Percentiles rank a stretch among this genome's conserved stretches.
phyloP scores from a whole-genome alignment of 92 coral and sea anemone genomes.

The Chrysogorgia sp. region DNA sequence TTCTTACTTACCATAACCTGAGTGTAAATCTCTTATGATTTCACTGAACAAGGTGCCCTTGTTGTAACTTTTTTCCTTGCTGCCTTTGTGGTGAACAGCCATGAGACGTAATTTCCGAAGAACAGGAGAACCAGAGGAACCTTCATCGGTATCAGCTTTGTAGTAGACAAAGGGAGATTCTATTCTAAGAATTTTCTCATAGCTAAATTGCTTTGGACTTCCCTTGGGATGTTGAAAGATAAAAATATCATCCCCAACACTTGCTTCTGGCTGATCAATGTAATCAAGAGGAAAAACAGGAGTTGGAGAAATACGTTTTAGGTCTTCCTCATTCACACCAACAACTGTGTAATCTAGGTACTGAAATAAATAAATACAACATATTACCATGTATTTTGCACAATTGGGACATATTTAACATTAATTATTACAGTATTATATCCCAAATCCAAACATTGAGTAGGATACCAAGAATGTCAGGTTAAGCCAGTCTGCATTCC shows the following conservation, averaged over 20 bases:
- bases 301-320: slow-evolving; percentile 54
- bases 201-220: slow-evolving; percentile 75
- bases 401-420: not conserved
- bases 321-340: slow-evolving; percentile 67
- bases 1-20: slow-evolving; percentile 73
- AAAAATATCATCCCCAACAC: slow-evolving; percentile 66
- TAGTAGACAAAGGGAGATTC: slow-evolving; percentile 78
- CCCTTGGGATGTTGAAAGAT: slow-evolving; percentile 94
- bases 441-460: too few relatives aligned
- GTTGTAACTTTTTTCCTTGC: slow-evolving; percentile 72
- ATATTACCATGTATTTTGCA: not conserved
- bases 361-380: slow-evolving; percentile 42
- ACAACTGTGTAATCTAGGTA: slow-evolving; percentile 85
- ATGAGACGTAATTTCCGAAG: slow-evolving; percentile 63
- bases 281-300: slow-evolving; percentile 68
- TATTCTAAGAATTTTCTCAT: slow-evolving; percentile 62
- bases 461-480: too few relatives aligned
- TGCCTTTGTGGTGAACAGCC: slow-evolving; percentile 86
- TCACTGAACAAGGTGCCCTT: slow-evolving; percentile 91
- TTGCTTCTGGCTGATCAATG: slow-evolving; percentile 64
- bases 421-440: too few relatives aligned
- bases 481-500: too few relatives aligned
- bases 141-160: slow-evolving; percentile 88
- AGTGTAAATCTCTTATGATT: slow-evolving; percentile 73
- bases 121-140: slow-evolving; percentile 97